These are phyloP conservation scores for Chroicocephalus ridibundus DNA, from an alignment of 2,113 vertebrate species.

Conservation along the genomic window DNA sequence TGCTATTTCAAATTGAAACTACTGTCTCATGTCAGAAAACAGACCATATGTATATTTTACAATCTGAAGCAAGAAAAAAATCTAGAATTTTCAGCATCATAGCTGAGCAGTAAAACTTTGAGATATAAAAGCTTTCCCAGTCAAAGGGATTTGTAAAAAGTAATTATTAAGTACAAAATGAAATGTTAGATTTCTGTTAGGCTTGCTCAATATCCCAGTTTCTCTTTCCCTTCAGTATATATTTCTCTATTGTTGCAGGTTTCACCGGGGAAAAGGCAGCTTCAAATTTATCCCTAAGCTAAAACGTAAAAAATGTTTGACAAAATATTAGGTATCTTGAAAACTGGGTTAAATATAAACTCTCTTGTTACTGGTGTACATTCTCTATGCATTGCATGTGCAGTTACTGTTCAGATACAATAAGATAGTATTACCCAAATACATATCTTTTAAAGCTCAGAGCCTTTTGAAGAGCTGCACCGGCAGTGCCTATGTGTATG, in stretches of 20 bases:
- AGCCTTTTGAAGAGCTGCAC: conserved; percentile 42
- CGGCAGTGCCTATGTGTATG: not conserved
- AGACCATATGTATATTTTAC: conserved; percentile 37
- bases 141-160: conserved; percentile 67
- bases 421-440: conserved; percentile 44
- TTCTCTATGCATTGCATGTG: conserved; percentile 16
- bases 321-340: conserved; percentile 69
- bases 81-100: conserved; percentile 23
- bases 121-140: conserved; percentile 64
- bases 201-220: conserved; percentile 61
- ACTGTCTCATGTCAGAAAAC: conserved; percentile 27
- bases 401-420: conserved; percentile 17
- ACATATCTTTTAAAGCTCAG: conserved; percentile 40
- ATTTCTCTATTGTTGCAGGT: conserved; percentile 63
- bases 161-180: conserved; percentile 66
- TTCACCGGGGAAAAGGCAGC: conserved; percentile 67
- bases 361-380: conserved; percentile 35
- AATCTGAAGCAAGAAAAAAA: conserved; percentile 50
- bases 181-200: conserved; percentile 72
- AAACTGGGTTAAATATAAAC: conserved; percentile 67
- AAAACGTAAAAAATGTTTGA: conserved; percentile 72
- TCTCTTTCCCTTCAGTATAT: conserved; percentile 49
- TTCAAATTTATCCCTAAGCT: conserved; percentile 74
- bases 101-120: conserved; percentile 55
- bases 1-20: conserved; percentile 55